These are phyloP conservation scores for Bembecia ichneumoniformis DNA, from an alignment of 2,888 invertebrate genomes.

Conservation along the genomic window DNA sequence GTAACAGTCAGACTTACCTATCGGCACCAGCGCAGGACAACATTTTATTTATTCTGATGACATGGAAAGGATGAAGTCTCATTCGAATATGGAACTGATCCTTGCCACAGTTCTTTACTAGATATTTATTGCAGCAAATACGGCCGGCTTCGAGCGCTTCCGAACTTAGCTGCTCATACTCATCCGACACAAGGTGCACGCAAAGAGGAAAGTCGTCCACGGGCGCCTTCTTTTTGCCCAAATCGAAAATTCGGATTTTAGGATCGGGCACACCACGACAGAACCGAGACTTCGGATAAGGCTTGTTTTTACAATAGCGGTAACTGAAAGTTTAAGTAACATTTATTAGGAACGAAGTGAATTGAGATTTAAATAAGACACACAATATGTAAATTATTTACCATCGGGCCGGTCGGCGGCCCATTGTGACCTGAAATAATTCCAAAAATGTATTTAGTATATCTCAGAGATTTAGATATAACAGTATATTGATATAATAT, in stretches of 20 bases:
- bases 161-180: constrained; percentile 98
- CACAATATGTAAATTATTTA: constrained; percentile 69
- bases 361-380: background rate
- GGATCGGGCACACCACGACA: constrained; percentile 99
- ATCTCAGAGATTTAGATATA: constrained; percentile 11
- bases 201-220: constrained; percentile 99
- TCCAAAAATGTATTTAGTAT: constrained; percentile 33
- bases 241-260: constrained; percentile 99
- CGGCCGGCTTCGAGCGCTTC: constrained; percentile 99
- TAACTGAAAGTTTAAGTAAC: constrained; percentile 79
- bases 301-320: constrained; percentile 99
- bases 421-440: constrained; percentile 83
- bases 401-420: constrained; percentile 99
- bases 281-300: constrained; percentile 99
- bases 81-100: constrained; percentile 99
- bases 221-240: constrained; percentile 96
- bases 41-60: constrained; percentile 99
- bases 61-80: constrained; percentile 99
- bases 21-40: constrained; percentile 99
- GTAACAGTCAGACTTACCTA: constrained; percentile 75
- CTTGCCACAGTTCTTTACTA: constrained; percentile 99
- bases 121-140: constrained; percentile 99
- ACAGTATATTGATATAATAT: constrained; percentile 21
- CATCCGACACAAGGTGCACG: constrained; percentile 98
- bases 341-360: constrained; percentile 11